phyloP scores from a whole-genome alignment of 2,888 invertebrate species.

The Heliconius sara region DNA sequence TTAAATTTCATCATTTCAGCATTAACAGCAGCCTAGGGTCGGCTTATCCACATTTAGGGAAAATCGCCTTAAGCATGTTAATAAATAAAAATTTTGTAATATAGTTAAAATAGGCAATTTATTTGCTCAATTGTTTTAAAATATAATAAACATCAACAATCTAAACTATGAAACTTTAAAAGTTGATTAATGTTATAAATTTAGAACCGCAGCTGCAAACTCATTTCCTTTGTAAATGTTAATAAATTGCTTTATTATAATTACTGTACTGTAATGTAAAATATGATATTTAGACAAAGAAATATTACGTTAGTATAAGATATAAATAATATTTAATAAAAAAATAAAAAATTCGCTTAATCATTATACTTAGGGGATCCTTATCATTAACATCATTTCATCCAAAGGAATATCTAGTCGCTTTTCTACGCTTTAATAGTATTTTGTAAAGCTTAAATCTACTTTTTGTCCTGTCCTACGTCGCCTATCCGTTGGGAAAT shows the following conservation, averaged over 20 bases:
- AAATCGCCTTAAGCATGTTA: not conserved
- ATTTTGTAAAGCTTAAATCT: conserved; percentile 11
- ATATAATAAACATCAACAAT: too few relatives aligned
- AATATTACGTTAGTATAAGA: not conserved
- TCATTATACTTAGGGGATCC: not conserved
- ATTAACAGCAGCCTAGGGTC: conserved; percentile 12
- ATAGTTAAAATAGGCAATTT: too few relatives aligned
- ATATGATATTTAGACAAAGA: not conserved
- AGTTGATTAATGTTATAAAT: too few relatives aligned
- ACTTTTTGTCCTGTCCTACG: conserved; percentile 2
- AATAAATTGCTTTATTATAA: too few relatives aligned
- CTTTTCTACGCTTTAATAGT: not conserved
- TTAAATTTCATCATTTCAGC: conserved; percentile 29
- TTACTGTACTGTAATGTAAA: too few relatives aligned
- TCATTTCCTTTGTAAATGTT: too few relatives aligned
- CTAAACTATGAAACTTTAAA: too few relatives aligned
- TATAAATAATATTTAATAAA: too few relatives aligned
- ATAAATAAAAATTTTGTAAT: not conserved
- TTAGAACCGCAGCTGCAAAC: too few relatives aligned
- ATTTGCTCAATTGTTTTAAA: too few relatives aligned
- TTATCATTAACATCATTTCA: not conserved
- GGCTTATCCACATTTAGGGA: not conserved
- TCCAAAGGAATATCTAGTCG: not conserved
- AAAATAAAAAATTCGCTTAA: not conserved
- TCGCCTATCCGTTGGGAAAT: conserved; percentile 26